Conservation (phyloP, 1,140 invertebrate species). For the Asbolus verrucosus region DNA sequence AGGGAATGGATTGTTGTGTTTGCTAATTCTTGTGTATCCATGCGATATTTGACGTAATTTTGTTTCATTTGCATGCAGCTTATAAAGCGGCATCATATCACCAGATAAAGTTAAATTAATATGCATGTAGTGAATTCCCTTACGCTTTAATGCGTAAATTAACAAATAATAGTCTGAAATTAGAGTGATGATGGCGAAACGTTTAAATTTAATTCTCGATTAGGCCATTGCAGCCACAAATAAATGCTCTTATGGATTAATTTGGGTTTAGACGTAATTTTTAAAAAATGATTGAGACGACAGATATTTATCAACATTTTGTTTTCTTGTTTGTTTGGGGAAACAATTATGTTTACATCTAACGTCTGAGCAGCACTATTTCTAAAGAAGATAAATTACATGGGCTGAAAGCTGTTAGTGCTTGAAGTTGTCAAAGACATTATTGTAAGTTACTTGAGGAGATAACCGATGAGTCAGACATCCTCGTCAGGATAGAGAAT, state of each 20-base stretch:
- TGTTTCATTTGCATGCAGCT: conserved; percentile 34
- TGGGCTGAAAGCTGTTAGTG: too few relatives aligned
- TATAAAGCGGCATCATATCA: background rate
- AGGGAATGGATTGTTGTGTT: background rate
- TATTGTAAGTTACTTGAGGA: too few relatives aligned
- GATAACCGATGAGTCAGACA: too few relatives aligned
- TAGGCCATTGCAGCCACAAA: conserved; percentile 18
- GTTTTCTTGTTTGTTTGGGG: too few relatives aligned
- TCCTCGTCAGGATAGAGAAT: background rate
- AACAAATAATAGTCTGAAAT: conserved; percentile 35
- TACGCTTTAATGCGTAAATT: conserved; percentile 39
- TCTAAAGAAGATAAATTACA: too few relatives aligned
- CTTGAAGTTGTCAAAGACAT: too few relatives aligned
- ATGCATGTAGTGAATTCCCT: conserved; percentile 23
- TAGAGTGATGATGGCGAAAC: conserved; percentile 30
- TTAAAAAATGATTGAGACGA: too few relatives aligned
- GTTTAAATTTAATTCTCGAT: conserved; percentile 41
- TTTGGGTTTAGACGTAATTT: too few relatives aligned
- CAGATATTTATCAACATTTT: too few relatives aligned
- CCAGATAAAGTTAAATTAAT: conserved; percentile 30
- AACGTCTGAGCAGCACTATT: too few relatives aligned
- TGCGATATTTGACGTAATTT: conserved; percentile 3
- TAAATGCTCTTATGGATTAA: background rate
- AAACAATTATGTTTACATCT: too few relatives aligned
- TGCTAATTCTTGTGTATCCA: conserved; percentile 5